Base-by-base conservation (phyloP, 2,113 vertebrate species). In the Pelmatolapia mariae region DNA sequence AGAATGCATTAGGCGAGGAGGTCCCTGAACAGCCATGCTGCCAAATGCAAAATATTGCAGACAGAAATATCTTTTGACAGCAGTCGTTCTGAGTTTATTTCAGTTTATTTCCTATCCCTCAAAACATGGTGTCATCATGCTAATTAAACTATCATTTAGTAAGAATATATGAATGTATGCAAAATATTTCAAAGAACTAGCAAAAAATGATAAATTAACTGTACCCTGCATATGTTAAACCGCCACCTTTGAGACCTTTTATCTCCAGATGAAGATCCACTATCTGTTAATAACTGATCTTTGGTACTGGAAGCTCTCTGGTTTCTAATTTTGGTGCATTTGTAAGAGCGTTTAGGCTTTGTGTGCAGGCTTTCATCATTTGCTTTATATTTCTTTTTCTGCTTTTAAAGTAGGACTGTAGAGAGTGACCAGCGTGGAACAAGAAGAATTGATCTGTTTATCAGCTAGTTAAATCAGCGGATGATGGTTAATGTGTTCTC, bases 401-500 rank as follows among this genome's bases (percentile, higher is more conserved):
- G 61, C 29, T 13, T 66, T 29, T 76, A 29, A 29, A 76, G 43
- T n/a, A 12, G 24, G 16, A 31, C 24, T 31, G 10, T 76, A 76
- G 45, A 47, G 22, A 31, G 24, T 12, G 71, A 5, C 16, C 71
- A 5, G 24, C 1, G 0, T 2, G 1, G 24, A 29, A 1, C 15
- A 47, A 10, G 22, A 73, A 2, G 40, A 5, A 3, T 1, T 8
- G 6, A 26, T 29, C 15, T 18, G 68, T 18, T 8, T 47, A 29
- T 76, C 68, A 29, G 40, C 22, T 26, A 26, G 15, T 47, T 47
- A 76, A 76, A 26, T 29, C 0, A 24, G 12, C 36, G 8, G 66
- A 43, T 24, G 66, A 43, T 71, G 38, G 66, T 71, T 71, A 16
- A 7, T 10, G 66, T 12, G 7, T 40, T 40, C 19, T 7, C 78